Base-by-base conservation (phyloP, 2,888 invertebrate genomes). In the Meliscaeva auricollis region DNA sequence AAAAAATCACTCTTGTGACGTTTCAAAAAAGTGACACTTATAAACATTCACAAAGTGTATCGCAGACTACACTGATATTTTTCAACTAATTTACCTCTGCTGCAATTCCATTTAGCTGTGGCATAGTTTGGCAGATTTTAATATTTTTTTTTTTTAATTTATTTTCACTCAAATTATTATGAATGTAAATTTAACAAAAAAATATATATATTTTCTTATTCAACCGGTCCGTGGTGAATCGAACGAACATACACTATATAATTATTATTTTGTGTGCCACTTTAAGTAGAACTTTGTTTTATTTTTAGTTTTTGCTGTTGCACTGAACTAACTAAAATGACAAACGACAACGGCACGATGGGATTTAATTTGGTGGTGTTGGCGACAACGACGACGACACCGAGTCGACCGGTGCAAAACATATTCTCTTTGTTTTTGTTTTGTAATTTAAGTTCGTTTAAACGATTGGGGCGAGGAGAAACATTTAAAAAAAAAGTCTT, bases 51-150 rank as follows among this genome's bases (percentile, higher is more conserved):
- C 13, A 26, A 44, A 62, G 7, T 26, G 11, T 30, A 62, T 17
- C 13, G 32, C 17, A 30, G 0, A 44, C 11, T 7, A 15, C 8
- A 22, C 22, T 22, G 48, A 32, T 26, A n/a, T 50, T 11, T 20
- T 46, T 50, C 5, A 66, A 62, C 54, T 68, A 72, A 77, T 30
- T 66, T 85, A 85, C 81, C 85, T 81, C 74, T 7, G 76, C 44
- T 62, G 68, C 50, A 56, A 32, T 77, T 73, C 54, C 81, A 69
- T 85, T 85, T 17, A 74, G 9, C 7, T 66, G 62, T 17, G 81
- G 50, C 85, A 85, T 85, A 41, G n/a, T 64, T 52, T 5, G 15
- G 50, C 22, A 0, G 32, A 44, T 74, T 56, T 72, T 48, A 15
- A 13, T 35, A 62, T 15, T 11, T 48, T 46, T 17, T 52, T 22